Evolutionary conservation across 30 jellyfish, hydroid and myxozoan genomes (phyloP).

Genomic region (Aurelia coerulea): DNA sequence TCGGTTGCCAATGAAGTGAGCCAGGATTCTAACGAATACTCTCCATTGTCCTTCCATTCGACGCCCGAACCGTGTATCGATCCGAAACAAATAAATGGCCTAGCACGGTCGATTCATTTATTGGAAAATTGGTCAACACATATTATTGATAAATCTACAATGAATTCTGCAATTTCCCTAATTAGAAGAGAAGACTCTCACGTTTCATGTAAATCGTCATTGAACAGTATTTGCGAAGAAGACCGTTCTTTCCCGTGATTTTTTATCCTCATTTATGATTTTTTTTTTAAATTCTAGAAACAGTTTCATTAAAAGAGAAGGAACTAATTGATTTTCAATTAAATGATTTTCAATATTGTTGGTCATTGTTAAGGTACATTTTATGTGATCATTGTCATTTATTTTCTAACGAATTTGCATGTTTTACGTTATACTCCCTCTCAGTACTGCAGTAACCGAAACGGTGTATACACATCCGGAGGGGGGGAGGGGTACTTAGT

Average conservation of each 20-base stretch:
- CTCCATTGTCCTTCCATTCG: not conserved
- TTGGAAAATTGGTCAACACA: constrained; percentile 19
- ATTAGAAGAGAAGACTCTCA: constrained; percentile 10
- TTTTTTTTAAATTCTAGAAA: not conserved
- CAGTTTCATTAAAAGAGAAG: not conserved
- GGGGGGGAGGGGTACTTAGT: too few species aligned
- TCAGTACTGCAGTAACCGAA: too few species aligned
- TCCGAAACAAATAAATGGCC: not conserved
- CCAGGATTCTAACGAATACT: not conserved
- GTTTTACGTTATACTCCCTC: too few species aligned
- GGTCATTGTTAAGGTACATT: too few species aligned
- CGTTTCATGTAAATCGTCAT: constrained; percentile 36
- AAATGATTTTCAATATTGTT: too few species aligned
- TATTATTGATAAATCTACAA: not conserved
- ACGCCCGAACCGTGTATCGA: not conserved
- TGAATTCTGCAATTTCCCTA: not conserved
- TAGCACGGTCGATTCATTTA: constrained; percentile 16
- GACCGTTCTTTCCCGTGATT: not conserved
- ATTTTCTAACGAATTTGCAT: too few species aligned
- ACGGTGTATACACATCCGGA: too few species aligned
- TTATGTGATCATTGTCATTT: too few species aligned
- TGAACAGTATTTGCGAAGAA: constrained; percentile 43
- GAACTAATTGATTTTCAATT: too few species aligned
- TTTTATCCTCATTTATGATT: not conserved
- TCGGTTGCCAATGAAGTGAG: too few species aligned